phyloP scores from a whole-genome alignment of 2,888 invertebrate genomes.

The Andrena marginata region DNA sequence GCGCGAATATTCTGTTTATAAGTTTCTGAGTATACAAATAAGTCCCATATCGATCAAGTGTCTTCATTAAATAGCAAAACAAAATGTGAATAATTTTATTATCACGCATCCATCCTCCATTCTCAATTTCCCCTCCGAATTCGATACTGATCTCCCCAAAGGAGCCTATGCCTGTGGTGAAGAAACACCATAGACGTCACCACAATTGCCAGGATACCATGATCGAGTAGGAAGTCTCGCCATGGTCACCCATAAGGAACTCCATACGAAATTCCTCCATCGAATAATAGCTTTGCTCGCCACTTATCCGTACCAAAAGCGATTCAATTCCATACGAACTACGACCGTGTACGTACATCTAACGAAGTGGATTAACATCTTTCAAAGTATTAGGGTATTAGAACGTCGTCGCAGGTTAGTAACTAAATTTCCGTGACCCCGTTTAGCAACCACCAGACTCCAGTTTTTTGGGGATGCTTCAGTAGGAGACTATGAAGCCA shows the following conservation, averaged over 20 bases:
- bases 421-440: constrained; percentile 36
- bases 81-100: neutral
- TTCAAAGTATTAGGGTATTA: constrained; percentile 72
- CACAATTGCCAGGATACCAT: constrained; percentile 56
- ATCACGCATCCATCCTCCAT: too few relatives aligned
- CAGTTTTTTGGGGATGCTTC: constrained; percentile 40
- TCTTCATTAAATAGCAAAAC: neutral
- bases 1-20: too few relatives aligned
- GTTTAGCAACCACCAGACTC: neutral
- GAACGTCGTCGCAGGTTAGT: constrained; percentile 49
- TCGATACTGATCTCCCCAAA: neutral
- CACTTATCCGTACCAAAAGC: neutral
- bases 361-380: constrained; percentile 78
- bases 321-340: neutral
- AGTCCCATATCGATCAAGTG: neutral
- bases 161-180: constrained; percentile 23
- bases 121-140: too few relatives aligned
- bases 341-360: constrained; percentile 29
- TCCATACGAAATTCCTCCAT: neutral
- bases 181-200: constrained; percentile 60
- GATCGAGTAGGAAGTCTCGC: constrained; percentile 32
- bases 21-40: neutral
- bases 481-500: constrained; percentile 42
- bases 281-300: neutral
- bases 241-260: constrained; percentile 44